Evolutionary conservation across 2,113 vertebrate genomes (phyloP).

Genomic region (Hippocampus guttulatus): DNA sequence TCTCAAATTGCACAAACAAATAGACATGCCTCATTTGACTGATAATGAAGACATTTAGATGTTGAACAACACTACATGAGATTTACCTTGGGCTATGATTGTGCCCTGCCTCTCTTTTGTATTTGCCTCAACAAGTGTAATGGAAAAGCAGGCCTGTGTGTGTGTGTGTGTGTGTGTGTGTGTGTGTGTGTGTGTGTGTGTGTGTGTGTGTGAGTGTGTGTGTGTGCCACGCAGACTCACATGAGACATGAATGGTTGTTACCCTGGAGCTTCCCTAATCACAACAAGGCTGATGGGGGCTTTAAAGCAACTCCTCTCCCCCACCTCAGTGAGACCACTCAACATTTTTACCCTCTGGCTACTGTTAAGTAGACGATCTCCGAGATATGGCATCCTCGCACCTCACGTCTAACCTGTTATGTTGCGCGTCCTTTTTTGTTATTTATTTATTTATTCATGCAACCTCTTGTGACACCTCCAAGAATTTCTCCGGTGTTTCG

Average conservation of each 20-base stretch:
- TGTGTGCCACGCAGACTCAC: constrained; percentile 23
- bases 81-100: not conserved
- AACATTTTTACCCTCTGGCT: constrained; percentile 19
- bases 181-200: constrained; percentile 8
- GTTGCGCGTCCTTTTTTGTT: constrained; percentile 1
- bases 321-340: constrained; percentile 9
- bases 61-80: not conserved
- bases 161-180: constrained; percentile 14
- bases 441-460: not conserved
- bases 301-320: constrained; percentile 38
- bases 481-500: constrained; percentile 13
- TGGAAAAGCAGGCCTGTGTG: constrained; percentile 31
- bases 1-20: not conserved
- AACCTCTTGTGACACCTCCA: constrained; percentile 11
- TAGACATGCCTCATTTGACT: not conserved
- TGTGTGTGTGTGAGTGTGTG: constrained; percentile 12
- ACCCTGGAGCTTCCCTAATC: constrained; percentile 43
- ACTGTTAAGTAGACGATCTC: constrained; percentile 7
- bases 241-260: constrained; percentile 58
- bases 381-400: constrained; percentile 2
- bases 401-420: constrained; percentile 11
- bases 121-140: constrained; percentile 16
- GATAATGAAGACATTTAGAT: not conserved
- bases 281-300: constrained; percentile 61
- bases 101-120: constrained; percentile 3